These are phyloP conservation scores for Pilophorus perplexus DNA, from an alignment of 2,888 invertebrate genomes.

Conservation along the genomic window DNA sequence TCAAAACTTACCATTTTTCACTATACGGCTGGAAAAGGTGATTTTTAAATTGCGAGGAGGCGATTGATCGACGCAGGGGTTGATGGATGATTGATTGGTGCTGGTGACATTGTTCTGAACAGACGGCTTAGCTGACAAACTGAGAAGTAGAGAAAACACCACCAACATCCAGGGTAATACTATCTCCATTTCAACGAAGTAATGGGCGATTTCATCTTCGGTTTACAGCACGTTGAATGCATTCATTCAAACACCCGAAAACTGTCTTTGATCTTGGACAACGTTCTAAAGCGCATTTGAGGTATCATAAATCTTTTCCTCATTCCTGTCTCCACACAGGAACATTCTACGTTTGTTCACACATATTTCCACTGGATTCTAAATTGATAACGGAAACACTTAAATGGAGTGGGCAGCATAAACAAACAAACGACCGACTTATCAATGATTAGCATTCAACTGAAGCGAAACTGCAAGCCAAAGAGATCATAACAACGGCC, in stretches of 20 bases:
- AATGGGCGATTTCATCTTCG: slow-evolving; percentile 22
- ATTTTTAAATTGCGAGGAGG: slow-evolving; percentile 45
- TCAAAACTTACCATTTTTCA: slow-evolving; percentile 51
- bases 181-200: slow-evolving; percentile 44
- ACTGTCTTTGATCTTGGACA: background rate
- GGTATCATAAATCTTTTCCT: too few species aligned
- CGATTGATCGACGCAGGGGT: slow-evolving; percentile 29
- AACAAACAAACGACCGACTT: too few species aligned
- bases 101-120: slow-evolving; percentile 15
- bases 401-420: too few species aligned
- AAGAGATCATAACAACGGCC: too few species aligned
- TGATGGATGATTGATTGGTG: slow-evolving; percentile 18
- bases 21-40: slow-evolving; percentile 50
- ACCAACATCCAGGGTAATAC: slow-evolving; percentile 35
- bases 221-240: slow-evolving; percentile 14
- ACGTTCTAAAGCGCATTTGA: too few species aligned
- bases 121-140: slow-evolving; percentile 20
- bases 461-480: too few species aligned
- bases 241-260: background rate
- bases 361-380: too few species aligned
- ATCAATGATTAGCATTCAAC: too few species aligned
- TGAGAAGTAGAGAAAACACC: slow-evolving; percentile 22
- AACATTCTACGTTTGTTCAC: too few species aligned
- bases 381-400: too few species aligned
- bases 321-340: too few species aligned